phyloP scores from a whole-genome alignment of 2,797 vertebrate species.

The Meriones psammophilus region DNA sequence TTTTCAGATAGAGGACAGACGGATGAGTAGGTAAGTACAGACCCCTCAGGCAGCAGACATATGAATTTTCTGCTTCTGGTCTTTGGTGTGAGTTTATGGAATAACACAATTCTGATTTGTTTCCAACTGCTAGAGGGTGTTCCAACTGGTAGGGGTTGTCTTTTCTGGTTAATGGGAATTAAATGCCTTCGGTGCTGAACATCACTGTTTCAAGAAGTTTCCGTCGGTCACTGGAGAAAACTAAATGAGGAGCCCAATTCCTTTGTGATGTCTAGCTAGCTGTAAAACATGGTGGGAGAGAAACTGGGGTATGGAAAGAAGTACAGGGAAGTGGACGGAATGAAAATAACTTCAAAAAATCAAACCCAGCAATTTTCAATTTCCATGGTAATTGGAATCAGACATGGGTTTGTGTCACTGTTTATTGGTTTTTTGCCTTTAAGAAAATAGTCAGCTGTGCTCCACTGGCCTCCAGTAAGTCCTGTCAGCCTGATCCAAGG shows the following conservation, averaged over 20 bases:
- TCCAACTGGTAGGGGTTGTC: neutral
- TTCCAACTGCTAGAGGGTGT: neutral
- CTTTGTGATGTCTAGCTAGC: neutral
- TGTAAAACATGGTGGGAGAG: neutral
- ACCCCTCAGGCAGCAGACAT: neutral
- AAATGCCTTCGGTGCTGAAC: conserved; percentile 18
- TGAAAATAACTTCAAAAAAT: neutral
- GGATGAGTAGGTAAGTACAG: neutral
- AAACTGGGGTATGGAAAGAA: neutral
- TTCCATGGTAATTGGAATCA: conserved; percentile 18
- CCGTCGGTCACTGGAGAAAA: neutral
- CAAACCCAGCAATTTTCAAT: neutral
- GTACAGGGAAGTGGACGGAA: conserved; percentile 11
- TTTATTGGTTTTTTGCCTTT: neutral
- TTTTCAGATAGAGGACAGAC: neutral
- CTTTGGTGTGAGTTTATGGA: neutral
- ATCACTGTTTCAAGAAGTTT: conserved; percentile 39
- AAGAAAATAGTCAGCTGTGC: neutral
- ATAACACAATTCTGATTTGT: neutral
- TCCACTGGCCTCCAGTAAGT: neutral
- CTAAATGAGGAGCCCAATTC: neutral
- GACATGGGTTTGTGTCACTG: neutral
- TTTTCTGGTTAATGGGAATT: conserved; percentile 21
- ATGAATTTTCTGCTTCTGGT: neutral
- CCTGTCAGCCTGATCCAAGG: neutral